Evolutionary conservation across 1,140 invertebrate species (phyloP).

Genomic region (Leptinotarsa undecemlineata): DNA sequence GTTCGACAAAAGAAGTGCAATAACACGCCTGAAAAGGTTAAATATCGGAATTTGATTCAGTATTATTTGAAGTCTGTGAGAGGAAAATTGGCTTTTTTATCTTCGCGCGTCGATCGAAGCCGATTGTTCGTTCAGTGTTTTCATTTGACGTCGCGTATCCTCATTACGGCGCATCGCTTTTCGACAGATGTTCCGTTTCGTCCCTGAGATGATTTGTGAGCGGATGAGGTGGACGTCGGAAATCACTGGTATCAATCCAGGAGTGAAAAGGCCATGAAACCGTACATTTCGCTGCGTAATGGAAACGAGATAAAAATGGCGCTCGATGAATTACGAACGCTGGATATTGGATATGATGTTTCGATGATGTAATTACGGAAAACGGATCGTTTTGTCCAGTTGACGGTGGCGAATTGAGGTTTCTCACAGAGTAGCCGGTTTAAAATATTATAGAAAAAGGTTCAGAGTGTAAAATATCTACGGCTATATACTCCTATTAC

Average conservation of each 20-base stretch:
- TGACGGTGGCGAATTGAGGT: too few relatives aligned
- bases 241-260: not conserved
- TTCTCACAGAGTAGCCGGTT: too few relatives aligned
- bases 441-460: too few relatives aligned
- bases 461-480: too few relatives aligned
- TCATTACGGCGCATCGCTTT: constrained; percentile 8
- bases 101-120: constrained; percentile 9
- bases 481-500: too few relatives aligned
- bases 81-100: constrained; percentile 43
- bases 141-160: constrained; percentile 18
- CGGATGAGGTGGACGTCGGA: not conserved
- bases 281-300: too few relatives aligned
- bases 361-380: too few relatives aligned
- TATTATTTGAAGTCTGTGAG: constrained; percentile 38
- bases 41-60: constrained; percentile 39
- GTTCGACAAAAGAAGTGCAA: constrained; percentile 36
- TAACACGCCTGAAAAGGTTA: constrained; percentile 44
- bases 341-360: too few relatives aligned
- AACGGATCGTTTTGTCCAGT: too few relatives aligned
- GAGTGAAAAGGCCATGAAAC: too few relatives aligned
- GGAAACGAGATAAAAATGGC: too few relatives aligned
- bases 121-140: constrained; percentile 21
- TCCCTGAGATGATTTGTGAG: not conserved
- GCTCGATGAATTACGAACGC: too few relatives aligned
- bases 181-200: not conserved